Evolutionary conservation across 2,113 vertebrate species (phyloP).

Genomic region (Felis catus): F.catus_Fca126_mat1.0 CM031421.1:30129501-30130000

Average conservation of each 20-base stretch:
- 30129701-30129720: neutral
- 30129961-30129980: neutral
- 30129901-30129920: neutral
- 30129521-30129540: neutral
- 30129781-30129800: neutral
- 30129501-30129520: too few species aligned
- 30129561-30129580: too few species aligned
- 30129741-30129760: constrained; percentile 21
- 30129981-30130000: neutral
- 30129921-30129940: neutral
- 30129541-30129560: neutral
- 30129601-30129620: neutral
- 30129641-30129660: neutral
- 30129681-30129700: neutral
- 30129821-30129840: neutral
- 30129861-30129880: neutral
- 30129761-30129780: neutral
- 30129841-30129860: neutral
- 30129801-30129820: neutral
- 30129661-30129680: neutral
- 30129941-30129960: neutral
- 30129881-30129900: neutral
- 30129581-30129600: neutral
- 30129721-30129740: neutral
- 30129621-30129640: constrained; percentile 13